These are phyloP conservation scores for Drosophila eohydei DNA, from an alignment of 2,888 invertebrate species.

Conservation along the genomic window DNA sequence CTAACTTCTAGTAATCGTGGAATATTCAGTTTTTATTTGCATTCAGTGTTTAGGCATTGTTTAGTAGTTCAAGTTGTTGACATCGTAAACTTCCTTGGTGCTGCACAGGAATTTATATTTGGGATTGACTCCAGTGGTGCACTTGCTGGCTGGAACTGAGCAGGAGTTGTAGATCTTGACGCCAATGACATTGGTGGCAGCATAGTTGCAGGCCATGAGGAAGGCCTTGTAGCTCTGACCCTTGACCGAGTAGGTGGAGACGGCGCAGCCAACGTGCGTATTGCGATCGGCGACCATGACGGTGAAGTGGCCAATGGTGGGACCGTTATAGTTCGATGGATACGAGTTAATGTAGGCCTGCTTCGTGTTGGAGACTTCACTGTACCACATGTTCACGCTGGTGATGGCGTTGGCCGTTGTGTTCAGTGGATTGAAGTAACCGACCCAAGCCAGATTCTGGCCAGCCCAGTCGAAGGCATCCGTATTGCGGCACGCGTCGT, in stretches of 20 bases:
- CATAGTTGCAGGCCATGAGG: conserved; percentile 78
- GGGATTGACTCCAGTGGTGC: conserved; percentile 68
- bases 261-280: conserved; percentile 72
- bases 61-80: conserved; percentile 63
- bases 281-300: conserved; percentile 75
- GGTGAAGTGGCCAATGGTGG: conserved; percentile 76
- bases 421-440: conserved; percentile 43
- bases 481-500: conserved; percentile 77
- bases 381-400: conserved; percentile 72
- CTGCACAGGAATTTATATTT: conserved; percentile 59
- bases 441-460: conserved; percentile 72
- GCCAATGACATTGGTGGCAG: conserved; percentile 67
- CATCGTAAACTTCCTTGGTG: conserved; percentile 50
- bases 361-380: conserved; percentile 49
- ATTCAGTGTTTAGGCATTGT: not conserved
- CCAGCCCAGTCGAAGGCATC: conserved; percentile 66
- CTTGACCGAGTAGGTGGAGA: conserved; percentile 39
- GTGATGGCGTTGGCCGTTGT: not conserved
- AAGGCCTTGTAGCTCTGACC: conserved; percentile 54
- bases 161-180: conserved; percentile 61
- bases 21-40: not conserved
- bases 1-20: not conserved
- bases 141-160: conserved; percentile 54
- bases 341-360: conserved; percentile 56
- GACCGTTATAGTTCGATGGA: conserved; percentile 59